phyloP scores from a whole-genome alignment of 2,113 vertebrate genomes.

The Cranoglanis bouderius region DNA sequence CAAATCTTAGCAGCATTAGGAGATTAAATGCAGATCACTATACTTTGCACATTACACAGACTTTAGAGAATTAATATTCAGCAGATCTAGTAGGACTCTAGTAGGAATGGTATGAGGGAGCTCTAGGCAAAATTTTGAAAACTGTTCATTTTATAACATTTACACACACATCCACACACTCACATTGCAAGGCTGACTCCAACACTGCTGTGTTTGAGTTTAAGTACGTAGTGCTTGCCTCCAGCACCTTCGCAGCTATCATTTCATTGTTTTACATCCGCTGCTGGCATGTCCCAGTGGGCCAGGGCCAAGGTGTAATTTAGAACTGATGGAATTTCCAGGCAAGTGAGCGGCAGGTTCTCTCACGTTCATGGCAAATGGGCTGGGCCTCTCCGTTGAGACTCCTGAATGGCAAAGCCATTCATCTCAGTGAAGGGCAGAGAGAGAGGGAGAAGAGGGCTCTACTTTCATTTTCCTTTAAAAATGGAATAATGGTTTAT shows the following conservation, averaged over 20 bases:
- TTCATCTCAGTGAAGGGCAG: constrained; percentile 79
- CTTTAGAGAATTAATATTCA: constrained; percentile 63
- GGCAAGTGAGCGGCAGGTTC: constrained; percentile 61
- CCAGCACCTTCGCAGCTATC: constrained; percentile 36
- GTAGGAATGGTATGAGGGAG: constrained; percentile 62
- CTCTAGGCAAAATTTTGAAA: constrained; percentile 59
- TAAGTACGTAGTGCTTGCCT: constrained; percentile 22
- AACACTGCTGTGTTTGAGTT: constrained; percentile 19
- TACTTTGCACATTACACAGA: constrained; percentile 29
- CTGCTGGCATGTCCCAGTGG: constrained; percentile 58
- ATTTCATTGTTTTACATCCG: constrained; percentile 54
- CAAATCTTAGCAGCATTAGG: constrained; percentile 45
- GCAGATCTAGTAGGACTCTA: constrained; percentile 58
- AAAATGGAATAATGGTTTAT: constrained; percentile 78
- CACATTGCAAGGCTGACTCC: constrained; percentile 18
- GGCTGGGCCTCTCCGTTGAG: constrained; percentile 64
- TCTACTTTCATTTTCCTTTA: constrained; percentile 51
- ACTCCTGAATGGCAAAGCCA: constrained; percentile 77
- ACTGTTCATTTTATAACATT: constrained; percentile 62
- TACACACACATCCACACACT: constrained; percentile 28
- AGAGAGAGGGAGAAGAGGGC: constrained; percentile 48
- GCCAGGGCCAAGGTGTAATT: constrained; percentile 72
- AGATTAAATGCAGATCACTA: constrained; percentile 57
- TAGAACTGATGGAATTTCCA: constrained; percentile 77
- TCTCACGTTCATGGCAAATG: constrained; percentile 75